Evolutionary conservation across 2,888 invertebrate genomes (phyloP).

Genomic region (Serrognathus titanus): DNA sequence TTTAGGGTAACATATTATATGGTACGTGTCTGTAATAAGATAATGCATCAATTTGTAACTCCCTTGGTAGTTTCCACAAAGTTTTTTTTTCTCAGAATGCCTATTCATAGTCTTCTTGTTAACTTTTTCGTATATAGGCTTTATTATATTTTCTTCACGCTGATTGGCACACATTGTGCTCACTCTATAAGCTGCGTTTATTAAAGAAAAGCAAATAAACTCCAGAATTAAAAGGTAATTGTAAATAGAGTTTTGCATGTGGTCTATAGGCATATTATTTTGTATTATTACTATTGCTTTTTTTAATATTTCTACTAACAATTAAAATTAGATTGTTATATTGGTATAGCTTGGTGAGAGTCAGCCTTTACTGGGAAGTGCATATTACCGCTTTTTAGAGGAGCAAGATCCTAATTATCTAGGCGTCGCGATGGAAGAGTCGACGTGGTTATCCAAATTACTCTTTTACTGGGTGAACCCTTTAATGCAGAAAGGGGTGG

Average conservation of each 20-base stretch:
- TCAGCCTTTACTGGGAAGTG: slow-evolving; percentile 41
- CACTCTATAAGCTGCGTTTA: too few species aligned
- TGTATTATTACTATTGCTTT: slow-evolving; percentile 4
- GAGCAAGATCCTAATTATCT: slow-evolving; percentile 66
- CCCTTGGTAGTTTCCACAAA: too few species aligned
- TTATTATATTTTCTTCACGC: too few species aligned
- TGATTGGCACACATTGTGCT: too few species aligned
- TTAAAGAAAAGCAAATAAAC: too few species aligned
- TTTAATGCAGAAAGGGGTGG: slow-evolving; percentile 75
- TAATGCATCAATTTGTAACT: too few species aligned
- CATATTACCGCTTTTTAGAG: slow-evolving; percentile 65
- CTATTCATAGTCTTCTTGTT: too few species aligned
- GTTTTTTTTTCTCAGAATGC: too few species aligned
- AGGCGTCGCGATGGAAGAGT: slow-evolving; percentile 80
- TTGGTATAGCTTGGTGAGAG: slow-evolving; percentile 34
- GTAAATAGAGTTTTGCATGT: background rate
- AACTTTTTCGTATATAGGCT: too few species aligned
- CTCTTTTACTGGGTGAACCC: slow-evolving; percentile 86
- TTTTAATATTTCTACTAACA: slow-evolving; percentile 3
- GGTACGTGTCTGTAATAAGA: too few species aligned
- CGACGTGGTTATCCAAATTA: slow-evolving; percentile 67
- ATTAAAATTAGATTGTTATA: background rate
- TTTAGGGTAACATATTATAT: too few species aligned
- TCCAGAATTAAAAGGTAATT: too few species aligned
- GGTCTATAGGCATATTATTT: background rate